phyloP scores from a whole-genome alignment of 2,797 vertebrate genomes.

The Capromys pilorides region DNA sequence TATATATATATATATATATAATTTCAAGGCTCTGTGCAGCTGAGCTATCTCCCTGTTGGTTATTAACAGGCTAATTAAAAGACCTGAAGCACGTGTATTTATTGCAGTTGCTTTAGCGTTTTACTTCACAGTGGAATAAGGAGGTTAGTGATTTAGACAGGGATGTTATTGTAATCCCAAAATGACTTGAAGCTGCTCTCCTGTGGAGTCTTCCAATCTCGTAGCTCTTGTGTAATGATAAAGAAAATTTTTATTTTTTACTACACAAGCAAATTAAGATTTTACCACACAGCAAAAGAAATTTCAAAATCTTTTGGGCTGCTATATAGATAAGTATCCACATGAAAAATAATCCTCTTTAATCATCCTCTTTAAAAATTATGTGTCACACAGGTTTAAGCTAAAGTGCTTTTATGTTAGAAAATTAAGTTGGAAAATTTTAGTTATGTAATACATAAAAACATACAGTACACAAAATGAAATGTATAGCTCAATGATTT shows the following conservation, averaged over 20 bases:
- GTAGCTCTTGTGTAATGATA: conserved; percentile 66
- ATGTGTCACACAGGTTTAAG: conserved; percentile 15
- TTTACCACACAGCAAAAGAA: conserved; percentile 48
- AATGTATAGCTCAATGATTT: background rate
- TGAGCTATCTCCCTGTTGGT: too few species aligned
- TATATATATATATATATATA: too few species aligned
- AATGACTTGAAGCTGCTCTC: conserved; percentile 74
- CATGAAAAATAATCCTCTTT: conserved; percentile 6
- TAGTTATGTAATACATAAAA: conserved; percentile 1
- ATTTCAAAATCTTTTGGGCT: background rate
- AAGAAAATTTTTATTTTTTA: conserved; percentile 71
- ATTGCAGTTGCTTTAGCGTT: conserved; percentile 73
- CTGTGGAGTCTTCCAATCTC: conserved; percentile 71
- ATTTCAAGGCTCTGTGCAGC: too few species aligned
- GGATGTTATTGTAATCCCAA: conserved; percentile 51
- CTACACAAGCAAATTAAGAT: conserved; percentile 70
- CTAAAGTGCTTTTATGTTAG: conserved; percentile 7
- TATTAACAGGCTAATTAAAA: conserved; percentile 76
- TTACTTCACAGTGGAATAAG: conserved; percentile 73
- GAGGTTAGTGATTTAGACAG: conserved; percentile 73
- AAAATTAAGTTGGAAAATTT: conserved; percentile 31
- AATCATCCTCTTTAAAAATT: conserved; percentile 31
- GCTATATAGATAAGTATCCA: background rate
- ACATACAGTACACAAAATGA: background rate
- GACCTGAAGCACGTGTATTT: conserved; percentile 62